These are phyloP conservation scores for Drosophila novamexicana DNA, from an alignment of 1,140 invertebrate genomes.

Conservation along the genomic window DNA sequence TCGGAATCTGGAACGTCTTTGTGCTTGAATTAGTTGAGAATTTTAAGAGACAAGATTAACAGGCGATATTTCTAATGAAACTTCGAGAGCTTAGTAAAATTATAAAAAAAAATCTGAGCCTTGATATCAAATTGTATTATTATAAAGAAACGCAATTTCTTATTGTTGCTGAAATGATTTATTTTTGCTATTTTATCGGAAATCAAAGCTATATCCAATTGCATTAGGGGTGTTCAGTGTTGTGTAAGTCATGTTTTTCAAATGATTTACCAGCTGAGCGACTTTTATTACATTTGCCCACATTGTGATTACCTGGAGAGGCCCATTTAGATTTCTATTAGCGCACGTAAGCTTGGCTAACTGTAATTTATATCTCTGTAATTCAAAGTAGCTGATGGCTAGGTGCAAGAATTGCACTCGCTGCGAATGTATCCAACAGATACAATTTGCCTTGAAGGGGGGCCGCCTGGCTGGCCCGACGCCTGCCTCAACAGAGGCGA, in stretches of 20 bases:
- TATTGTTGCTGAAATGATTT: too few relatives aligned
- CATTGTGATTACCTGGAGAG: not conserved
- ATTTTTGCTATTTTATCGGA: too few relatives aligned
- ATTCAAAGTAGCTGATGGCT: constrained; percentile 24
- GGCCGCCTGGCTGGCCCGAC: constrained; percentile 7
- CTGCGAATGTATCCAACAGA: constrained; percentile 20
- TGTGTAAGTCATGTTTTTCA: not conserved
- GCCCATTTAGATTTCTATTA: constrained; percentile 4
- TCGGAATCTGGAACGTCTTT: constrained; percentile 7
- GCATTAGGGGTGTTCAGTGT: not conserved
- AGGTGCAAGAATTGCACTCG: constrained; percentile 26
- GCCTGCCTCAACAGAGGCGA: constrained; percentile 45
- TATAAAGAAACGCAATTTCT: too few relatives aligned
- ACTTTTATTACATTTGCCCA: not conserved
- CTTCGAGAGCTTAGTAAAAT: too few relatives aligned
- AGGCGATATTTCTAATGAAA: too few relatives aligned
- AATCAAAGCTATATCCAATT: too few relatives aligned
- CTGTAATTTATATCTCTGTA: constrained; percentile 20
- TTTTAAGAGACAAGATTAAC: not conserved
- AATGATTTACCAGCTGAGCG: not conserved
- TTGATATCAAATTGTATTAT: too few relatives aligned
- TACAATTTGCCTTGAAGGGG: constrained; percentile 34
- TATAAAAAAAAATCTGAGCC: too few relatives aligned
- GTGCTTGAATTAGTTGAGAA: not conserved
- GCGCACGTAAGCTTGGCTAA: constrained; percentile 9